Base-by-base conservation (phyloP, 1,140 invertebrate species). In the Tetramorium simillimum region DNA sequence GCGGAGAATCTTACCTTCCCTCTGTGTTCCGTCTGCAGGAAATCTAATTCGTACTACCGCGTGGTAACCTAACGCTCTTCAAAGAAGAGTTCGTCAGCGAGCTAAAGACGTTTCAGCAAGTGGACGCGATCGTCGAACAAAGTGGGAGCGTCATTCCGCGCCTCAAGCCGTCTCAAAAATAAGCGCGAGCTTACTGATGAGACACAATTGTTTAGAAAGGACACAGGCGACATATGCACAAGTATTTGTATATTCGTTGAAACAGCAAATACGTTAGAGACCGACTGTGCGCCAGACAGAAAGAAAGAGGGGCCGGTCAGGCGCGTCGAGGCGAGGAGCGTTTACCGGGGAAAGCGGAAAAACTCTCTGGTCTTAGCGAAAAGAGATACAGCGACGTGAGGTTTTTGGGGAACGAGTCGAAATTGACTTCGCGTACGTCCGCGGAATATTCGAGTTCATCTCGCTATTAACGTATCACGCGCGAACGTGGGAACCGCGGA, bases 71-170 rank as follows among this genome's bases (percentile, higher is more conserved):
- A n/a, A 82, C 40, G 65, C 65, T 78, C 51, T 53, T 85, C 82
- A 85, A 85, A 85, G 82, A 85, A 77, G 73, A 58, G 67, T 40
- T 82, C 67, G 80, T 73, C 65, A 82, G 78, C 37, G 67, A 37
- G 33, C 24, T 46, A 73, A 82, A 73, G 51, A 82, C 67, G 24
- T 82, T 82, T 67, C 53, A 40, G 51, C 69, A 73, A 82, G 80
- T 73, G 80, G 53, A 80, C 40, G 76, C 53, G 76, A 86, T 86
- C 28, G 40, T 62, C 77, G 33, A 2, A 16, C 28, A 65, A 77
- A 70, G 46, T 21, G 18, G 24, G 46, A 58, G 18, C 24, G 63
- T 58, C 70, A 70, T 21, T 24, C 16, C 40, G 7, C 18, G 9
- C 72, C 14, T 65, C 43, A 12, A 40, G 5, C 37, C 14, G 21